These are phyloP conservation scores for Tolmerus cingulatus DNA, from an alignment of 2,888 invertebrate genomes.

Conservation along the genomic window DNA sequence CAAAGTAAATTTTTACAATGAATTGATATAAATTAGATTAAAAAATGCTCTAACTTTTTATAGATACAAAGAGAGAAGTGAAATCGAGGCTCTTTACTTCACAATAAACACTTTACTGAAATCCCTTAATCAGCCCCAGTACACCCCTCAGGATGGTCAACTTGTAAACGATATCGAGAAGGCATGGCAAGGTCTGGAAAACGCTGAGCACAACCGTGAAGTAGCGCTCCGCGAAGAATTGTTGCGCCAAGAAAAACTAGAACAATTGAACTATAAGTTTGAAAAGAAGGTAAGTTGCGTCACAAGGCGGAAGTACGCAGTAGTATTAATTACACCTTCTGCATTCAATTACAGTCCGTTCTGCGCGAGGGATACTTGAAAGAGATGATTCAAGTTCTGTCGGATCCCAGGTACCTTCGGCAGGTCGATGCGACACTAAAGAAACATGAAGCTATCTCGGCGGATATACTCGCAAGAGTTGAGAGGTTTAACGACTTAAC, in stretches of 20 bases:
- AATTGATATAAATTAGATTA: background rate
- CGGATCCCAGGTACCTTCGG: conserved; percentile 87
- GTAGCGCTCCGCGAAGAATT: conserved; percentile 91
- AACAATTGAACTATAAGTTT: conserved; percentile 95
- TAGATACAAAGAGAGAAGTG: conserved; percentile 94
- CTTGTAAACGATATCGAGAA: conserved; percentile 94
- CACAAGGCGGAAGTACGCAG: conserved; percentile 6
- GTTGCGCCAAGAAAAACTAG: conserved; percentile 88
- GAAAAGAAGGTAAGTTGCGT: conserved; percentile 77
- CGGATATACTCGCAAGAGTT: conserved; percentile 92
- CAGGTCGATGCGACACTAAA: conserved; percentile 98
- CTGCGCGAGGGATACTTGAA: conserved; percentile 94
- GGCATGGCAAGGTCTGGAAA: conserved; percentile 92
- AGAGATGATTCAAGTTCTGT: conserved; percentile 96
- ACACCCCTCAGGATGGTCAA: conserved; percentile 87
- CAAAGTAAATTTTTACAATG: conserved; percentile 73
- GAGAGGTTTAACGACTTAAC: conserved; percentile 94
- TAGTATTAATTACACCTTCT: conserved; percentile 40
- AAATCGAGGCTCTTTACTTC: conserved; percentile 95
- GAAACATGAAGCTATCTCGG: conserved; percentile 97
- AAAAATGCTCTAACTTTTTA: conserved; percentile 1
- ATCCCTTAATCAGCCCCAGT: conserved; percentile 88
- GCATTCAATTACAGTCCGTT: conserved; percentile 69
- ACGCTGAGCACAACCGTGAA: conserved; percentile 93
- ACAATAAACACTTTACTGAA: conserved; percentile 96